A percentile compares a stretch with the other conserved stretches of the same genome.
Conservation (phyloP, 1,140 invertebrate species). For the Orchesella cincta region DNA sequence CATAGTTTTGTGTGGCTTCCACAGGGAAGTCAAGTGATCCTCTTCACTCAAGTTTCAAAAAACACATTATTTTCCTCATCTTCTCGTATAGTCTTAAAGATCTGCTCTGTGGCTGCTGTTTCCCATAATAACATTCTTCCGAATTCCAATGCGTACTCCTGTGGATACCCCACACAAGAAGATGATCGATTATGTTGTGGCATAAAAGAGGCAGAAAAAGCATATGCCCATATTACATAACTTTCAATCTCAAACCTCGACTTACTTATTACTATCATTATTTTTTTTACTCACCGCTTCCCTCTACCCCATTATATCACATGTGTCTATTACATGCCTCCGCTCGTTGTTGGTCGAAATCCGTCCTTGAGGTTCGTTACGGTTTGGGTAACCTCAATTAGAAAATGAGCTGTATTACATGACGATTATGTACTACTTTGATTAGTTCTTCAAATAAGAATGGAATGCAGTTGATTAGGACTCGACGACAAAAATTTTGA, state of each 20-base stretch:
- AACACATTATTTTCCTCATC: no score
- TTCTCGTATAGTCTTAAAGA: no score
- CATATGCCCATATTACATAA: not conserved
- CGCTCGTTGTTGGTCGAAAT: not conserved
- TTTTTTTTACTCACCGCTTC: not conserved
- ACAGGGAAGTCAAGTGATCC: no score
- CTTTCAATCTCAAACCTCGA: conserved; percentile 18
- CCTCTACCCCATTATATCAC: not conserved
- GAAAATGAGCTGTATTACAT: conserved; percentile 15
- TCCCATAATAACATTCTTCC: conserved; percentile 18
- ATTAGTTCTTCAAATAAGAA: not conserved
- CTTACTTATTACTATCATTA: not conserved
- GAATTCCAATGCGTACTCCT: conserved; percentile 25
- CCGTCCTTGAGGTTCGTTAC: conserved; percentile 29
- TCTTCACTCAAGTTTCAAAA: no score
- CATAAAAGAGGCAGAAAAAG: conserved; percentile 8
- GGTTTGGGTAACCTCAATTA: conserved; percentile 28
- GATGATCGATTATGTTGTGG: conserved; percentile 25
- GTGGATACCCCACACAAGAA: conserved; percentile 27
- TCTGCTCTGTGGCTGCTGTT: not conserved
- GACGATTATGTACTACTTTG: not conserved
- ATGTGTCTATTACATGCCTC: not conserved
- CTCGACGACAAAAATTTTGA: not conserved
- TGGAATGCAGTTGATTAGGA: conserved; percentile 6
- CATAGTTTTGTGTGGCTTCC: no score